phyloP scores from a whole-genome alignment of 2,797 vertebrate genomes.

The Myotis myotis region DNA sequence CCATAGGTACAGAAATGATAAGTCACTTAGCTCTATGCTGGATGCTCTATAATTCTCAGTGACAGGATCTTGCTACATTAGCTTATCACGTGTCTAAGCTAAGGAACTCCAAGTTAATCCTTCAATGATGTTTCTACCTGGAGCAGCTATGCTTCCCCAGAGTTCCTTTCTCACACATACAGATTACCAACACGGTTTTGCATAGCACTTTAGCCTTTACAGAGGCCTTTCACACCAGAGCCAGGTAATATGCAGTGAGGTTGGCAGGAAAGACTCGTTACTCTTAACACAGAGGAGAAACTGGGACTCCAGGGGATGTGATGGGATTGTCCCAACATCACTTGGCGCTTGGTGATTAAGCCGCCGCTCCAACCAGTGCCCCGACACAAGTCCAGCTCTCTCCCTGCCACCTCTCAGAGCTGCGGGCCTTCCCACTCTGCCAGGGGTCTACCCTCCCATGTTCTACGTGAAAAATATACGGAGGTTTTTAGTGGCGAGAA shows the following conservation, averaged over 20 bases:
- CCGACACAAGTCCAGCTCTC: background rate
- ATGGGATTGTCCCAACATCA: background rate
- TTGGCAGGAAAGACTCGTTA: background rate
- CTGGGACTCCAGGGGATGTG: background rate
- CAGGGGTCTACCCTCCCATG: background rate
- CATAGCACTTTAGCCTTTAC: fast-evolving
- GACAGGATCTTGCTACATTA: background rate
- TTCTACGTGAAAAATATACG: background rate
- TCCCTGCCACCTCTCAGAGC: background rate
- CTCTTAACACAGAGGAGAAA: background rate
- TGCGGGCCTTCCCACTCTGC: background rate
- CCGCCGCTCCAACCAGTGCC: background rate
- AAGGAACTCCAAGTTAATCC: slow-evolving; percentile 1
- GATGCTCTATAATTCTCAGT: background rate
- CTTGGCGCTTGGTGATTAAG: background rate
- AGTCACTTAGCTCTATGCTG: background rate
- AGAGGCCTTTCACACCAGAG: background rate
- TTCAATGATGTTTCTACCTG: background rate
- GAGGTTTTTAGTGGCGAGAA: background rate
- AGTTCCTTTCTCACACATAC: background rate
- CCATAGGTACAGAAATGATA: background rate
- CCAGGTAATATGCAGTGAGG: background rate
- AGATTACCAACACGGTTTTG: background rate
- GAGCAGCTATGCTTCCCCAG: background rate
- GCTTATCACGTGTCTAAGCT: background rate